These are phyloP conservation scores for Macrosoma leucophasiata DNA, from an alignment of 2,888 invertebrate species.

Conservation along the genomic window DNA sequence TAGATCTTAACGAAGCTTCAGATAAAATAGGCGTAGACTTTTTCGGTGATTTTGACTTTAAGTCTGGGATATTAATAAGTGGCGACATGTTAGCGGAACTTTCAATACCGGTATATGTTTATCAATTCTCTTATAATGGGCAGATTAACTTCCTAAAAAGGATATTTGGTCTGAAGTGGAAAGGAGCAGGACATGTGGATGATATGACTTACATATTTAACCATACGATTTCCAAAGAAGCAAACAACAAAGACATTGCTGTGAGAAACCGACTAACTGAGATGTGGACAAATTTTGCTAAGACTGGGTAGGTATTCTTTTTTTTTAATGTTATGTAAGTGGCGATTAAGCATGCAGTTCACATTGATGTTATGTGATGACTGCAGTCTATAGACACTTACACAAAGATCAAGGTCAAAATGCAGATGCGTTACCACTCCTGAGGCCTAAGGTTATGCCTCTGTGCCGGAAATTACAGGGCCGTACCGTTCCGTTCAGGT, in stretches of 20 bases:
- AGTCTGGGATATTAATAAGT: slow-evolving; percentile 36
- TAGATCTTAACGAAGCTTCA: slow-evolving; percentile 20
- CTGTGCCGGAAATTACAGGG: too few species aligned
- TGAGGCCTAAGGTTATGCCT: too few species aligned
- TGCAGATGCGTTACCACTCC: too few species aligned
- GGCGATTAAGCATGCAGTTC: too few species aligned
- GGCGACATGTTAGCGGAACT: slow-evolving; percentile 28
- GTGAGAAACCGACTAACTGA: slow-evolving; percentile 30
- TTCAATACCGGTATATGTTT: slow-evolving; percentile 35
- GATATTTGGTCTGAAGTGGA: slow-evolving; percentile 26
- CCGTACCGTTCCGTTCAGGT: too few species aligned
- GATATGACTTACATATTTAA: slow-evolving; percentile 25
- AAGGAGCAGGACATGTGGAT: slow-evolving; percentile 43
- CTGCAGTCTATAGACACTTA: too few species aligned
- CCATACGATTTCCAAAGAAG: slow-evolving; percentile 14
- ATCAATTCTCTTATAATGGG: slow-evolving; percentile 42
- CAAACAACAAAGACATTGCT: slow-evolving; percentile 25
- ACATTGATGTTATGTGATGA: too few species aligned
- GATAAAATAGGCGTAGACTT: slow-evolving; percentile 37
- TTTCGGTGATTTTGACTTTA: slow-evolving; percentile 41
- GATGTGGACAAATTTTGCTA: slow-evolving; percentile 48
- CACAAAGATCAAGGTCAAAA: too few species aligned
- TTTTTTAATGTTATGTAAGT: too few species aligned
- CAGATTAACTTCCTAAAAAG: slow-evolving; percentile 33
- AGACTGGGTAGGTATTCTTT: slow-evolving; percentile 41